Evolutionary conservation across 2,888 invertebrate species (phyloP).

Genomic region (Thalpophila matura): DNA sequence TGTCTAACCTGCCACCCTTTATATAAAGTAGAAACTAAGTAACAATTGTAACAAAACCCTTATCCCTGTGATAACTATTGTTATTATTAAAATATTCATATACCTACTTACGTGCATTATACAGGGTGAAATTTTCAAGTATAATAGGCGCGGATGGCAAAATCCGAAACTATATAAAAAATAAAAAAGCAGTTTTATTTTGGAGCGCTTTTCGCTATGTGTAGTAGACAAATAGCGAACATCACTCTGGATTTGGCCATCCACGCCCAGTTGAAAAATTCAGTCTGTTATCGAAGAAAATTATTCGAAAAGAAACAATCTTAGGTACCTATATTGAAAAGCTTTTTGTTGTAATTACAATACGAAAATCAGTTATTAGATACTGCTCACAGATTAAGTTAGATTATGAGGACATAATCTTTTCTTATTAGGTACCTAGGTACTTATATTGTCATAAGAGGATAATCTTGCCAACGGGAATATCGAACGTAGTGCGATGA

Average conservation of each 20-base stretch:
- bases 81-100: slow-evolving; percentile 11
- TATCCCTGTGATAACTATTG: slow-evolving; percentile 60
- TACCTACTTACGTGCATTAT: slow-evolving; percentile 16
- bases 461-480: slow-evolving; percentile 24
- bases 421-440: too few species aligned
- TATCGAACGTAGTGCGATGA: slow-evolving; percentile 4
- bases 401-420: slow-evolving; percentile 8
- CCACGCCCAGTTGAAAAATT: too few species aligned
- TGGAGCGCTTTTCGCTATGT: too few species aligned
- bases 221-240: too few species aligned
- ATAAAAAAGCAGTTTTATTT: too few species aligned
- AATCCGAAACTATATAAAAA: too few species aligned
- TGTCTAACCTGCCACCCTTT: not conserved
- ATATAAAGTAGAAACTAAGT: slow-evolving; percentile 42
- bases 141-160: too few species aligned
- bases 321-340: not conserved
- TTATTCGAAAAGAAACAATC: slow-evolving; percentile 30
- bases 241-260: too few species aligned
- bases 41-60: slow-evolving; percentile 48
- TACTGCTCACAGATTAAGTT: slow-evolving; percentile 8
- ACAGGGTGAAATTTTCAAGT: too few species aligned
- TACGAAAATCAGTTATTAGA: slow-evolving; percentile 1
- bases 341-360: slow-evolving; percentile 14
- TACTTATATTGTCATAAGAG: not conserved
- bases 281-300: slow-evolving; percentile 49